Percentiles rank a stretch among this genome's conserved stretches.
Conservation (phyloP, 2,888 invertebrate species). For the Gordius sp. region DNA sequence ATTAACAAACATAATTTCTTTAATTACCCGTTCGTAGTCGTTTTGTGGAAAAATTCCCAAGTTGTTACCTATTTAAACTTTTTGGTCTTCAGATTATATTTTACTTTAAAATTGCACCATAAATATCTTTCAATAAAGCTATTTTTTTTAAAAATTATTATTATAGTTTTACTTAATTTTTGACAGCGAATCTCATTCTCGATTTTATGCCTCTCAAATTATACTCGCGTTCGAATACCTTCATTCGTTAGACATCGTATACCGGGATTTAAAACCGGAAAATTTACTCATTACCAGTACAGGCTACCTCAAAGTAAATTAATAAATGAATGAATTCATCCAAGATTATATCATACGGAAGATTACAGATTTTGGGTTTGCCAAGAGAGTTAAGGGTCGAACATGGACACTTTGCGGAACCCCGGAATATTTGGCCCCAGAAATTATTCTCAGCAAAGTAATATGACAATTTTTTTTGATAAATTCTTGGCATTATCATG, state of each 20-base stretch:
- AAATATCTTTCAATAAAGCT: no score
- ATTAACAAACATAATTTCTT: no score
- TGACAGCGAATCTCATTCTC: conserved; percentile 79
- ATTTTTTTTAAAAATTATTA: no score
- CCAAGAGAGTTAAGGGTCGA: conserved; percentile 92
- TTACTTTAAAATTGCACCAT: no score
- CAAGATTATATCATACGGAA: conserved; percentile 29
- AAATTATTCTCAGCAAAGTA: conserved; percentile 38
- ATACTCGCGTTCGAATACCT: conserved; percentile 97
- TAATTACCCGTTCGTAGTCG: no score
- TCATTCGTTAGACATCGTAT: conserved; percentile 92
- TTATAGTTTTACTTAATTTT: conserved; percentile 22
- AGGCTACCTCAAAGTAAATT: conserved; percentile 25
- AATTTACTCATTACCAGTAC: conserved; percentile 26
- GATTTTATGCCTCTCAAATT: conserved; percentile 96
- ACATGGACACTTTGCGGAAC: conserved; percentile 99
- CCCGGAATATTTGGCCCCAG: conserved; percentile 50
- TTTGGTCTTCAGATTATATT: no score
- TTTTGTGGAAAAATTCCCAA: no score
- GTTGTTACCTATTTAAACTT: no score
- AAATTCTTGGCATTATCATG: no score
- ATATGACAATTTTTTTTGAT: conserved; percentile 20
- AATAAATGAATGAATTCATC: neutral
- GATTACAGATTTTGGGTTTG: conserved; percentile 97
- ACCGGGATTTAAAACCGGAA: conserved; percentile 33